Evolutionary conservation across 64 coral and sea anemone species (phyloP).

Genomic region (Porites australiensis): DNA sequence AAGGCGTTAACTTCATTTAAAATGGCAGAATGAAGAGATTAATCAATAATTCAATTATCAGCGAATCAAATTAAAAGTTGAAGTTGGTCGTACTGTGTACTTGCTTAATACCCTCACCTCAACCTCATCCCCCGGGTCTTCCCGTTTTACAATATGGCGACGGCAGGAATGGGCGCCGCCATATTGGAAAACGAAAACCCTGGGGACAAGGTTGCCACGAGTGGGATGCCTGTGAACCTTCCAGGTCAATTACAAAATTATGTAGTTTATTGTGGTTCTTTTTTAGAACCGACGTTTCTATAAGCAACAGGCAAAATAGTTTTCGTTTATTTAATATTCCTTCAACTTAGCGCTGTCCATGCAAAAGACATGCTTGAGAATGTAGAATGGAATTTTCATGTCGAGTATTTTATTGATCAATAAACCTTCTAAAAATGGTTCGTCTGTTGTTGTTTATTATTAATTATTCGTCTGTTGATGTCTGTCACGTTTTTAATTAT

Average conservation of each 20-base stretch:
- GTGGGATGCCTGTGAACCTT: not conserved
- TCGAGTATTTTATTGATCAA: not conserved
- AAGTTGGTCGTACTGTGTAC: too few relatives aligned
- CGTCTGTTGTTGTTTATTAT: not conserved
- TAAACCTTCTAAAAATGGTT: not conserved
- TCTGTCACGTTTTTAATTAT: too few relatives aligned
- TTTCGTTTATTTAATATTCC: not conserved
- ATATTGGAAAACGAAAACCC: too few relatives aligned
- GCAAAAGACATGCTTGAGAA: not conserved
- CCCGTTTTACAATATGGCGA: too few relatives aligned
- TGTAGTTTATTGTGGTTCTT: too few relatives aligned
- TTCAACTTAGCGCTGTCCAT: not conserved
- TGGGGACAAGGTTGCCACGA: not conserved
- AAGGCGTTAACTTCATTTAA: slow-evolving; percentile 72
- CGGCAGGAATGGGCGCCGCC: too few relatives aligned
- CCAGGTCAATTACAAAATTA: too few relatives aligned
- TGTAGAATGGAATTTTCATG: too few relatives aligned
- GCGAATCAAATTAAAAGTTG: not conserved
- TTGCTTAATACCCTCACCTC: too few relatives aligned
- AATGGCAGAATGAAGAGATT: slow-evolving; percentile 67
- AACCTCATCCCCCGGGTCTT: too few relatives aligned
- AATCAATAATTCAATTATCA: not conserved
- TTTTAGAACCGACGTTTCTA: too few relatives aligned
- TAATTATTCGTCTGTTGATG: too few relatives aligned
- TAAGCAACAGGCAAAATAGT: not conserved